Evolutionary conservation across 2,888 invertebrate genomes (phyloP).

Genomic region (Hirudinaria manillensis): DNA sequence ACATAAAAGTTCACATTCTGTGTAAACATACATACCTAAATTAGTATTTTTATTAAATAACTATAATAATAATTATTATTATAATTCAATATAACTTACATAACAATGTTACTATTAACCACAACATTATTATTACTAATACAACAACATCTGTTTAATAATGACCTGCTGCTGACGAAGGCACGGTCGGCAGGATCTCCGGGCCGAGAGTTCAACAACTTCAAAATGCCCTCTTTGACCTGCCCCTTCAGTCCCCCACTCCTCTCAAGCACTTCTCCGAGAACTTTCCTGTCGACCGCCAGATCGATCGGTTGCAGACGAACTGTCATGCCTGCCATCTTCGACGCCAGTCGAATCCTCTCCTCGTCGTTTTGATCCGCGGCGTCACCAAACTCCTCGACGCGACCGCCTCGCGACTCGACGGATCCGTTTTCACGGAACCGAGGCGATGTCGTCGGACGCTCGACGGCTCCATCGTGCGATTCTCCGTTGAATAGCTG

Average conservation of each 20-base stretch:
- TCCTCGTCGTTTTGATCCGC: too few relatives aligned
- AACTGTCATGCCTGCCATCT: too few relatives aligned
- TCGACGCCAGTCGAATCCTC: too few relatives aligned
- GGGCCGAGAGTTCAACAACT: background rate
- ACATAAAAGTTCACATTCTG: too few relatives aligned
- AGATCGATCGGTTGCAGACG: background rate
- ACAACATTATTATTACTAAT: too few relatives aligned
- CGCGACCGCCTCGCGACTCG: background rate
- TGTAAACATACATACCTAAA: too few relatives aligned
- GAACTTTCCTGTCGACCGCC: background rate
- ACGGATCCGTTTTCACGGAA: background rate
- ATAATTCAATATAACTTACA: too few relatives aligned
- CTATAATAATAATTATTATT: too few relatives aligned
- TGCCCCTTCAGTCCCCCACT: background rate
- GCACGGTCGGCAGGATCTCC: background rate
- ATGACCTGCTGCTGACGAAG: background rate
- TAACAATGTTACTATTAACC: too few relatives aligned
- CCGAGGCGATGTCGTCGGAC: background rate
- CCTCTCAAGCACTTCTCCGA: background rate
- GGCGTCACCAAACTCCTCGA: background rate
- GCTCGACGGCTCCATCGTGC: too few relatives aligned
- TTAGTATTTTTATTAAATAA: too few relatives aligned
- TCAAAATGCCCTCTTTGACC: background rate
- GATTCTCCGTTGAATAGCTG: background rate
- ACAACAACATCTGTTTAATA: too few relatives aligned